Evolutionary conservation across 2,888 invertebrate species (phyloP), one percentile per base, ranked within the genome.

Genomic region (Pharmacophagus antenor): DNA sequence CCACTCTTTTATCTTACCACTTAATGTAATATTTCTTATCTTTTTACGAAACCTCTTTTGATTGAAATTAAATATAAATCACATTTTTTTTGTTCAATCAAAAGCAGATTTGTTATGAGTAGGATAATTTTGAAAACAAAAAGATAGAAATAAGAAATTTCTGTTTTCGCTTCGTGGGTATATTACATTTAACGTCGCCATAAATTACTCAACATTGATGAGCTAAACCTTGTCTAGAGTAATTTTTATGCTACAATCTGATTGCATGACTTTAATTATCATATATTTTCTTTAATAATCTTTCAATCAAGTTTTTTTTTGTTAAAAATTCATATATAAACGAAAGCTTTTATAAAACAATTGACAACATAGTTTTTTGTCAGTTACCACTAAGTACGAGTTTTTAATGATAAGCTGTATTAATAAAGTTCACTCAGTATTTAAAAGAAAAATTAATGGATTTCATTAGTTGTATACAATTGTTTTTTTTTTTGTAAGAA

Each of bases 1-100:
- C 66, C 70, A 67, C 69, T 59, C 68, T 72, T 71, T 76, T 71
- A 72, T 71, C 73, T 73, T 66, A 67, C 65, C 70, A 74, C 74
- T 74, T 71, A 72, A 77, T 58, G 70, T 72, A 72, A 66, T 61
- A 67, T 64, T 50, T 18, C 7, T 50, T 41, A 37, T 58, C 52
- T 21, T 46, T 17, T 6, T 8, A n/a, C 53, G 23, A 31, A 18
- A 53, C 17, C 42, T 53, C 18, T 53, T 44, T 18, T 18, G n/a
- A n/a, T n/a, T n/a, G n/a, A n/a, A n/a, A n/a, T n/a, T n/a, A n/a
- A n/a, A n/a, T n/a, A n/a, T n/a, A n/a, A n/a, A n/a, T n/a, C n/a
- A n/a, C n/a, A n/a, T n/a, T n/a, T n/a, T n/a, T n/a, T n/a, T n/a
- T n/a, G n/a, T n/a, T n/a, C n/a, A n/a, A n/a, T n/a, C n/a, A n/a